phyloP scores from a whole-genome alignment of 2,113 vertebrate species.

The Alligator sinensis region DNA sequence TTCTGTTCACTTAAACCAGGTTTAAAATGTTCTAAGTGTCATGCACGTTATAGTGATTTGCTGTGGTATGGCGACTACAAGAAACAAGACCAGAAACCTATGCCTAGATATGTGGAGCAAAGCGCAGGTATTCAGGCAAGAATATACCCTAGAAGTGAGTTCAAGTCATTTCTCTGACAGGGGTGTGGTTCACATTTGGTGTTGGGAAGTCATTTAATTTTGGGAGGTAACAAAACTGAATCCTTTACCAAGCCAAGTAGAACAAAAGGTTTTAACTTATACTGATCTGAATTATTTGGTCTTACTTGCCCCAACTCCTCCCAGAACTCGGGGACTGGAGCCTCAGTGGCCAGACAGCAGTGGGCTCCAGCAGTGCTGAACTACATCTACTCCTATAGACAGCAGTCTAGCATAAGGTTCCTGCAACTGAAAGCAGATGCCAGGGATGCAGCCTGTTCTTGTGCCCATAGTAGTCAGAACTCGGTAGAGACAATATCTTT shows the following conservation, averaged over 20 bases:
- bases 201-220: neutral
- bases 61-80: accelerated
- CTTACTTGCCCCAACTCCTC: neutral
- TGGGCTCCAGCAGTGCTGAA: neutral
- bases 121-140: neutral
- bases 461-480: too few species aligned
- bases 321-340: neutral
- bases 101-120: neutral
- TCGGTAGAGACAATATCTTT: too few species aligned
- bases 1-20: too few species aligned
- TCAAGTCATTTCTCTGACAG: neutral
- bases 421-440: too few species aligned
- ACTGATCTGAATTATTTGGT: neutral
- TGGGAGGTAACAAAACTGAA: neutral
- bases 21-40: too few species aligned
- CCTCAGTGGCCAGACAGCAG: neutral
- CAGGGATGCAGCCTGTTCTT: neutral
- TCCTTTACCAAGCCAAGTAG: neutral
- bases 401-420: neutral
- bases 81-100: neutral
- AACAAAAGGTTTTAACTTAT: neutral
- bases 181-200: neutral
- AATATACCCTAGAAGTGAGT: neutral
- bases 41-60: neutral
- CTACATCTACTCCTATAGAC: neutral